phyloP scores from a whole-genome alignment of 2,113 vertebrate species.

The Turnix velox region DNA sequence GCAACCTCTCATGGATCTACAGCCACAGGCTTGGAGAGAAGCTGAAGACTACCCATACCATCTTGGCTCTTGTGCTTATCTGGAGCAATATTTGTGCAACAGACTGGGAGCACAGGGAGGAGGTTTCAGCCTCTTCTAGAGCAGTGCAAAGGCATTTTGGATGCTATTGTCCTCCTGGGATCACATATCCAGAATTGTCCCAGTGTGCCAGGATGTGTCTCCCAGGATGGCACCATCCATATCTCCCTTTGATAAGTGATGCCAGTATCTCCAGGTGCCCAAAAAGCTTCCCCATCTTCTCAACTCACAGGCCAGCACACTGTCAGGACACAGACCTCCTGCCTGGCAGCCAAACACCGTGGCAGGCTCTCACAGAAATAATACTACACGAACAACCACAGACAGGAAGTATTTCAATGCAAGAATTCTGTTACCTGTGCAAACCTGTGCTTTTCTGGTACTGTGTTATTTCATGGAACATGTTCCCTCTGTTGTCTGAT shows the following conservation, averaged over 20 bases:
- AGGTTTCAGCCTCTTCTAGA: not conserved
- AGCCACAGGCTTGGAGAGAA: not conserved
- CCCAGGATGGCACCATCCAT: not conserved
- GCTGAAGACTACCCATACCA: not conserved
- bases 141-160: not conserved
- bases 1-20: not conserved
- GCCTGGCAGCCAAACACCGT: not conserved
- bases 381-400: not conserved
- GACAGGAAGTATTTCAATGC: not conserved
- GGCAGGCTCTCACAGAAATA: not conserved
- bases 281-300: not conserved
- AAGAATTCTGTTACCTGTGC: not conserved
- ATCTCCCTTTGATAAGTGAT: not conserved
- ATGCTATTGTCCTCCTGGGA: not conserved
- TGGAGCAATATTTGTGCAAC: not conserved
- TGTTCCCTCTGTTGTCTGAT: not conserved
- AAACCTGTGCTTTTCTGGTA: not conserved
- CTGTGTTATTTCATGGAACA: not conserved
- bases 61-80: not conserved
- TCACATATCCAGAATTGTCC: rapidly evolving
- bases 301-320: not conserved
- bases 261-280: not conserved
- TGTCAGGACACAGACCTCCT: not conserved
- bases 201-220: not conserved
- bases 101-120: not conserved